phyloP scores from a whole-genome alignment of 2,888 invertebrate genomes.

The Clepsis dumicolana region DNA sequence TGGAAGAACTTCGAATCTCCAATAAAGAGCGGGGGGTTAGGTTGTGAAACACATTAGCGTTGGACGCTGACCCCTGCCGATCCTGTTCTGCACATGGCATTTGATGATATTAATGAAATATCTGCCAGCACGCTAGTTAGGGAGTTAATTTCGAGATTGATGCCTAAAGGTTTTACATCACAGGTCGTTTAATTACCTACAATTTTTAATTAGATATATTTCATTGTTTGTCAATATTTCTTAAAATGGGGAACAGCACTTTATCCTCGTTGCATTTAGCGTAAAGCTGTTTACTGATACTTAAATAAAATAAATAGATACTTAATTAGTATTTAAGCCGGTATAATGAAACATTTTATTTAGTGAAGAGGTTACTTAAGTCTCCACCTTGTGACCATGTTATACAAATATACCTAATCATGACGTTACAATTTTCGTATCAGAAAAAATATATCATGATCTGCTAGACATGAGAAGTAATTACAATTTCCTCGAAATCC shows the following conservation, averaged over 20 bases:
- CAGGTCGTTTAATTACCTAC: neutral
- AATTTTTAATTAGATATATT: neutral
- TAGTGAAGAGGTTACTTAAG: neutral
- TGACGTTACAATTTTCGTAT: too few species aligned
- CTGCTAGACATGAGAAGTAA: too few species aligned
- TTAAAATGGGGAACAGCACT: too few species aligned
- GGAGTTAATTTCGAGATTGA: slow-evolving; percentile 24
- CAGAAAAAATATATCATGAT: too few species aligned
- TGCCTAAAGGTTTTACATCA: neutral
- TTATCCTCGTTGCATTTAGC: too few species aligned
- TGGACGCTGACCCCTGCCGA: slow-evolving; percentile 63
- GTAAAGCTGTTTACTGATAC: too few species aligned
- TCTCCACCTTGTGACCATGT: too few species aligned
- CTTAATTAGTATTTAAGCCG: too few species aligned
- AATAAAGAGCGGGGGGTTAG: slow-evolving; percentile 53
- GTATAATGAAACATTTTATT: too few species aligned
- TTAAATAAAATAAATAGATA: too few species aligned
- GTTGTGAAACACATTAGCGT: slow-evolving; percentile 62
- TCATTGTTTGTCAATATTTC: neutral
- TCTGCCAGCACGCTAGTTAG: slow-evolving; percentile 44
- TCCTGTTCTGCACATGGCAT: slow-evolving; percentile 74
- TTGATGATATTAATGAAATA: slow-evolving; percentile 68
- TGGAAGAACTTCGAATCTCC: slow-evolving; percentile 39
- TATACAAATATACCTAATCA: too few species aligned
- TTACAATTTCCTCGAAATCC: too few species aligned